Conservation (phyloP, 2,888 invertebrate species). For the Chrysotoxum bicinctum region DNA sequence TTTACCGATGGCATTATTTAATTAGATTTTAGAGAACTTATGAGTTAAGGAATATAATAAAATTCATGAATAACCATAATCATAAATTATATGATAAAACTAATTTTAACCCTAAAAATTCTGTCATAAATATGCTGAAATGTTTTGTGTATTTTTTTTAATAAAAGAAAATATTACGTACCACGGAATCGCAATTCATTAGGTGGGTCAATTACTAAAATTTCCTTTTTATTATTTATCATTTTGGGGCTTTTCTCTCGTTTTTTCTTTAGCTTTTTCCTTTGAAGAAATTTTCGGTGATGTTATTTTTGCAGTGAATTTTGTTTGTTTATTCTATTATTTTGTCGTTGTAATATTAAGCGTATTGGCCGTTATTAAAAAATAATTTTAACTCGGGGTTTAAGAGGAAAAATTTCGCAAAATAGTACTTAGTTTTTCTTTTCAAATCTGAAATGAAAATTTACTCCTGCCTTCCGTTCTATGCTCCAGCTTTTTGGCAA, state of each 20-base stretch:
- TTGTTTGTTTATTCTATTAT: slow-evolving; percentile 36
- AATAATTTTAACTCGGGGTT: slow-evolving; percentile 45
- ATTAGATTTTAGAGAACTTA: slow-evolving; percentile 55
- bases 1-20: slow-evolving; percentile 48
- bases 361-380: slow-evolving; percentile 19
- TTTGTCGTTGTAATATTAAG: slow-evolving; percentile 29
- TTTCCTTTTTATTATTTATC: slow-evolving; percentile 85
- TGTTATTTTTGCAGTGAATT: slow-evolving; percentile 69
- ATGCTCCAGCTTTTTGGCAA: slow-evolving; percentile 72
- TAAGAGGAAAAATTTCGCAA: slow-evolving; percentile 52
- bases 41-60: slow-evolving; percentile 9
- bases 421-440: slow-evolving; percentile 69
- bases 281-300: slow-evolving; percentile 67
- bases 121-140: slow-evolving; percentile 11
- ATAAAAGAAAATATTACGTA: slow-evolving; percentile 82
- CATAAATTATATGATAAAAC: background rate
- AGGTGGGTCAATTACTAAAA: slow-evolving; percentile 93
- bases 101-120: slow-evolving; percentile 45
- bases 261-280: slow-evolving; percentile 38
- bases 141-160: slow-evolving; percentile 17
- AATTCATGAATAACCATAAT: slow-evolving; percentile 1
- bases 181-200: slow-evolving; percentile 95
- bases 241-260: slow-evolving; percentile 77
- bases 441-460: slow-evolving; percentile 63
- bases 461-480: slow-evolving; percentile 71